Evolutionary conservation across 2,888 invertebrate species (phyloP).

Genomic region (Ormyrus thymus): DNA sequence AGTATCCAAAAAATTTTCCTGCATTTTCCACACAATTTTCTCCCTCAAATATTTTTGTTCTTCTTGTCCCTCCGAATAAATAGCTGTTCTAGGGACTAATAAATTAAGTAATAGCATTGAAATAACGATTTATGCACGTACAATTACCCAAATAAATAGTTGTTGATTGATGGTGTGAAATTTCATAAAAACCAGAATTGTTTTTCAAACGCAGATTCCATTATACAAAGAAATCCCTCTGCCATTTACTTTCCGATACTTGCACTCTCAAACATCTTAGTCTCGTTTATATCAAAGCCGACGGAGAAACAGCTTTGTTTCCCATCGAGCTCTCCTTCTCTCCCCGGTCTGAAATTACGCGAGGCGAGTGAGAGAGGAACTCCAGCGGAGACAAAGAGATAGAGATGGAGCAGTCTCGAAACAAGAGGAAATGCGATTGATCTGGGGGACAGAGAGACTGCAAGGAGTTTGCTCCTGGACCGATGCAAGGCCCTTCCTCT

Average conservation of each 20-base stretch:
- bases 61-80: too few species aligned
- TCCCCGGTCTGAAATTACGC: constrained; percentile 15
- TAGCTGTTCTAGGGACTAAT: too few species aligned
- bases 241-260: background rate
- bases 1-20: too few species aligned
- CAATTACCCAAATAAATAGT: too few species aligned
- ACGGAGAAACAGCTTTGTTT: background rate
- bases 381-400: background rate
- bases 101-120: too few species aligned
- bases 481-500: background rate
- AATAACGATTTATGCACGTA: too few species aligned
- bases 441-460: constrained; percentile 2
- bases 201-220: too few species aligned
- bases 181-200: too few species aligned
- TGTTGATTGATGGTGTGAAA: too few species aligned
- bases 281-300: background rate
- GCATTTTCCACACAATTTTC: too few species aligned
- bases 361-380: background rate
- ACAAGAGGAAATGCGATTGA: constrained; percentile 40
- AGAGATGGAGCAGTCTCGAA: constrained; percentile 28
- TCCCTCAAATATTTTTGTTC: too few species aligned
- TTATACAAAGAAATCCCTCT: too few species aligned
- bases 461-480: background rate
- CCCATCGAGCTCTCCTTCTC: background rate
- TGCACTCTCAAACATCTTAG: background rate